These are phyloP conservation scores for Pyrrhosoma nymphula DNA, from an alignment of 2,888 invertebrate genomes.

Conservation along the genomic window DNA sequence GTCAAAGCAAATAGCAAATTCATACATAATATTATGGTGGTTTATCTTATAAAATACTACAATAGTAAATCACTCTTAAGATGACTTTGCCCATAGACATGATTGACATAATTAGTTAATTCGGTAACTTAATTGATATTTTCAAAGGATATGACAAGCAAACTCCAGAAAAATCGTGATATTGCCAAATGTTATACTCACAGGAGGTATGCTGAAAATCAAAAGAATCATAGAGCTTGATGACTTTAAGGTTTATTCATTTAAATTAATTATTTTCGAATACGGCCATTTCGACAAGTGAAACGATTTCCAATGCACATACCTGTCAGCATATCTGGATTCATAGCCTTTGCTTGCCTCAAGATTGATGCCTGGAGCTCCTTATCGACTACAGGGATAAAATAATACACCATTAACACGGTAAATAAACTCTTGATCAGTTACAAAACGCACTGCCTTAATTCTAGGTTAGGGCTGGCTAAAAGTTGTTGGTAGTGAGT, in stretches of 20 bases:
- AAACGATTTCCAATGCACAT: neutral
- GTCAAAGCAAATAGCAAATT: neutral
- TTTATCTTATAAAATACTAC: too few species aligned
- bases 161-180: constrained; percentile 4
- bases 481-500: neutral
- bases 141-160: constrained; percentile 54
- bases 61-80: too few species aligned
- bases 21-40: neutral
- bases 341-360: constrained; percentile 22
- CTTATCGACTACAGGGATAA: neutral
- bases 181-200: constrained; percentile 61
- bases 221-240: constrained; percentile 49
- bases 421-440: neutral
- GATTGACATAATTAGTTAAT: neutral
- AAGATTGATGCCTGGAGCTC: constrained; percentile 41
- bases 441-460: neutral
- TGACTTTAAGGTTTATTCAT: neutral
- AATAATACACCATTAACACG: neutral
- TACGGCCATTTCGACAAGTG: neutral
- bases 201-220: constrained; percentile 50
- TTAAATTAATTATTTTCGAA: neutral
- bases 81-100: neutral
- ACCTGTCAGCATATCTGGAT: constrained; percentile 35
- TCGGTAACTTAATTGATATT: neutral
- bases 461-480: too few species aligned